These are phyloP conservation scores for Erpetoichthys calabaricus DNA, from an alignment of 2,797 vertebrate species.

Conservation along the genomic window DNA sequence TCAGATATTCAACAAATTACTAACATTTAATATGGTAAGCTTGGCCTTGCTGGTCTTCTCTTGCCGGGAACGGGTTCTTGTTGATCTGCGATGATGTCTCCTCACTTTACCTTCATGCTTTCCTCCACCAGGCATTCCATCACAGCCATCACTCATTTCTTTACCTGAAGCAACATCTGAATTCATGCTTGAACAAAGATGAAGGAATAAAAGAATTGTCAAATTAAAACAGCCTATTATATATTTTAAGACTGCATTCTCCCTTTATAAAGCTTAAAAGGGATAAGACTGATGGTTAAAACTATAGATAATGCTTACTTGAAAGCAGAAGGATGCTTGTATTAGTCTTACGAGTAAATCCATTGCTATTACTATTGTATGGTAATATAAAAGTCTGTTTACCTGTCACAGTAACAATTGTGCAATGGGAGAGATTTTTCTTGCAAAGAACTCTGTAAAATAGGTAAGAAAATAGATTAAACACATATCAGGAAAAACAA, in stretches of 20 bases:
- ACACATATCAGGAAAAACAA: no score
- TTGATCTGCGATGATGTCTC: slow-evolving; percentile 78
- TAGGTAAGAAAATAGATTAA: no score
- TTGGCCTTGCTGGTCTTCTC: slow-evolving; percentile 76
- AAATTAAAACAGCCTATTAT: no score
- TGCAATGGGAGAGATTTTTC: slow-evolving; percentile 19
- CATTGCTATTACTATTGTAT: no score
- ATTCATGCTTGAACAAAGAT: slow-evolving; percentile 43
- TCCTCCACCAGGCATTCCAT: slow-evolving; percentile 59
- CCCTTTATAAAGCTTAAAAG: not conserved
- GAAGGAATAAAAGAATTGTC: no score
- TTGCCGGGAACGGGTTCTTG: slow-evolving; percentile 74
- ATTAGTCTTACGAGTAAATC: no score
- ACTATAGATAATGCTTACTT: no score
- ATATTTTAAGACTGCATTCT: slow-evolving; percentile 1
- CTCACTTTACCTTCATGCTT: slow-evolving; percentile 70
- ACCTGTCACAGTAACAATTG: slow-evolving; percentile 45
- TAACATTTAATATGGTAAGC: slow-evolving; percentile 86
- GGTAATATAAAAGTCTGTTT: slow-evolving; percentile 4
- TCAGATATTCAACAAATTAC: slow-evolving; percentile 21
- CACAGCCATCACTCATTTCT: slow-evolving; percentile 84
- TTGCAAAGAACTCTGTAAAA: no score
- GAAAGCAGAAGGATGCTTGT: no score
- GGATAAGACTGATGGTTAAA: not conserved
- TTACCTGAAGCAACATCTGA: slow-evolving; percentile 78